Base-by-base conservation (phyloP, 2,888 invertebrate species). In the Heliconius ethilla region DNA sequence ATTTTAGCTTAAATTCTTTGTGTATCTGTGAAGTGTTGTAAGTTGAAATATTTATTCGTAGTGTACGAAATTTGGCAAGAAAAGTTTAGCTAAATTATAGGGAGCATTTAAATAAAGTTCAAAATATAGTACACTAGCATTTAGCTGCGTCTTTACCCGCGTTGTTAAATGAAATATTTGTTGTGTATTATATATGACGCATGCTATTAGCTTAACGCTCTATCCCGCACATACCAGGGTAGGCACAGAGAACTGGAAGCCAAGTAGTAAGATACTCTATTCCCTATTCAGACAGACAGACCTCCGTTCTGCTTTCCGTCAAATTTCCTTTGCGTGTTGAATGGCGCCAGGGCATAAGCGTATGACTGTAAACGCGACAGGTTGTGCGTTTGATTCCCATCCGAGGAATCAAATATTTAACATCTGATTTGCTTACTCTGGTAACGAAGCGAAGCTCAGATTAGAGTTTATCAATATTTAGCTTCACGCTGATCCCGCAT, bases 1-100 rank as follows among this genome's bases (percentile, higher is more conserved):
- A 63, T 74, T 74, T 37, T 62, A 40, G 74, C 74, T 74, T 74
- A 74, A 74, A 63, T 72, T 72, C 72, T 74, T 74, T 73, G 73
- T 63, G 37, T 40, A 62, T 63, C 40, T 74, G 37, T 74, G 63
- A 40, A 40, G 63, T 74, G 62, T 63, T 74, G 33, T 62, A 74
- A 63, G 63, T 63, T 63, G 37, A 74, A 37, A 63, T 74, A 74
- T 27, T 74, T 62, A 25, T 74, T 27, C n/a, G 25, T 33, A 33
- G 59, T 72, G 59, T 59, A 33, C 11, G 33, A 59, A 72, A 59
- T 72, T 72, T 72, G 25, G 72, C 33, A 72, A 72, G 51, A 55
- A 29, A 15, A 51, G 27, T 70, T 72, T 55, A 72, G 27, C 29
- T 33, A 45, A 40, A 75, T 76, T 45, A n/a, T 13, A 40, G n/a